These are phyloP conservation scores for Carterocephalus palaemon DNA, from an alignment of 2,888 invertebrate genomes.

Conservation along the genomic window DNA sequence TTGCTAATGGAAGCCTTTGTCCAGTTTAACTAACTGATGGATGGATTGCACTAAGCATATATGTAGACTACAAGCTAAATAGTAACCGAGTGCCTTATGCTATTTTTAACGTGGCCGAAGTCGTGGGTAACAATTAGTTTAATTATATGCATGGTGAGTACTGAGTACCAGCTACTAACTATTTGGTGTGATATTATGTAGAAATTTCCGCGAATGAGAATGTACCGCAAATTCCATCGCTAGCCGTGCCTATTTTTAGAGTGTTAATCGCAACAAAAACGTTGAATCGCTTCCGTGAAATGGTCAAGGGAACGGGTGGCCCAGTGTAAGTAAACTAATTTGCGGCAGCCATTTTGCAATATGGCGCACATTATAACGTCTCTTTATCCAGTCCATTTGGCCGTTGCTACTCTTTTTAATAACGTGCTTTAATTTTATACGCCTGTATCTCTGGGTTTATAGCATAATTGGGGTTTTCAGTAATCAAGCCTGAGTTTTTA, in stretches of 20 bases:
- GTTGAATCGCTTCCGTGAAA: slow-evolving; percentile 24
- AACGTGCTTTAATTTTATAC: slow-evolving; percentile 71
- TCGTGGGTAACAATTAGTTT: too few relatives aligned
- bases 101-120: too few relatives aligned
- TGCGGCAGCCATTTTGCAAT: slow-evolving; percentile 56
- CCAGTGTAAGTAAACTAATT: slow-evolving; percentile 48
- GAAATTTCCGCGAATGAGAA: slow-evolving; percentile 3
- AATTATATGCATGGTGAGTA: too few relatives aligned
- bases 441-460: slow-evolving; percentile 61
- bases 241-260: slow-evolving; percentile 19
- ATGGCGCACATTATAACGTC: slow-evolving; percentile 61
- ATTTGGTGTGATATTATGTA: not conserved
- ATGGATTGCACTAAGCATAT: too few relatives aligned
- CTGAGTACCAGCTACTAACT: too few relatives aligned
- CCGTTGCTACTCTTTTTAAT: slow-evolving; percentile 69
- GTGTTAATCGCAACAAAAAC: slow-evolving; percentile 16
- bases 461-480: slow-evolving; percentile 61
- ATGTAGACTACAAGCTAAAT: too few relatives aligned
- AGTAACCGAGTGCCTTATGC: too few relatives aligned
- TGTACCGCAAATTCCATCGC: slow-evolving; percentile 4
- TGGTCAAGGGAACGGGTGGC: slow-evolving; percentile 30
- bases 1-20: too few relatives aligned
- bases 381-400: slow-evolving; percentile 70
- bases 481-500: slow-evolving; percentile 46
- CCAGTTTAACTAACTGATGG: too few relatives aligned